Evolutionary conservation across 2,888 invertebrate species (phyloP).

Genomic region (Aricia artaxerxes): DNA sequence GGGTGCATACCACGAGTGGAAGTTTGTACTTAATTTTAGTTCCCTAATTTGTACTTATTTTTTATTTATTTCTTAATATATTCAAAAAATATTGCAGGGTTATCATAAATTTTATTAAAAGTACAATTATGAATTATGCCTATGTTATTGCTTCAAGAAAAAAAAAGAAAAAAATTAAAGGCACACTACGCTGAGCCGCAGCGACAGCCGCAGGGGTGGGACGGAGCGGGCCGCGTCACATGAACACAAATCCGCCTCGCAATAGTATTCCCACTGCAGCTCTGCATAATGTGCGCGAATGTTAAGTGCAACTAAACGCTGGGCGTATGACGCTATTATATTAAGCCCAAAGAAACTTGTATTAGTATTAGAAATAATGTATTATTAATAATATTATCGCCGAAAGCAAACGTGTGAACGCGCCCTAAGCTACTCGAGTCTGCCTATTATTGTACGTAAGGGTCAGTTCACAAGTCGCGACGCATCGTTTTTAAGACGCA

Average conservation of each 20-base stretch:
- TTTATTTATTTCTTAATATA: constrained; percentile 7
- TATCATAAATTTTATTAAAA: not conserved
- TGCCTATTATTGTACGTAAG: constrained; percentile 6
- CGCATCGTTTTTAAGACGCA: not conserved
- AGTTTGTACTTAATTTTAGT: constrained; percentile 7
- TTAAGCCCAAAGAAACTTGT: constrained; percentile 9
- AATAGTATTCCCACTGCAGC: not conserved
- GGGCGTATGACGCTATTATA: constrained; percentile 8
- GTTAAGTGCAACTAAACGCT: not conserved
- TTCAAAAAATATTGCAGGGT: not conserved
- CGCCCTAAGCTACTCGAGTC: constrained; percentile 43
- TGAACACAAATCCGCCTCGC: too few relatives aligned
- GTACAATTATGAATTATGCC: not conserved
- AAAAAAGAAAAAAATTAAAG: not conserved
- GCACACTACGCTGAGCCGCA: not conserved
- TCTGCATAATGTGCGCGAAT: not conserved
- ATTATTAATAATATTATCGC: constrained; percentile 40
- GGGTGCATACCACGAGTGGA: not conserved
- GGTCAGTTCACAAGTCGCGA: not conserved
- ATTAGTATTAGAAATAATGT: not conserved
- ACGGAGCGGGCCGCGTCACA: too few relatives aligned
- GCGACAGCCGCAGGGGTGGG: too few relatives aligned
- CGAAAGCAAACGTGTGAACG: constrained; percentile 50
- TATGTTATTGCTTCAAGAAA: not conserved
- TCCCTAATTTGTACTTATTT: constrained; percentile 26